Evolutionary conservation across 1,140 invertebrate species (phyloP).

Genomic region (Hylyphantes graminicola): DNA sequence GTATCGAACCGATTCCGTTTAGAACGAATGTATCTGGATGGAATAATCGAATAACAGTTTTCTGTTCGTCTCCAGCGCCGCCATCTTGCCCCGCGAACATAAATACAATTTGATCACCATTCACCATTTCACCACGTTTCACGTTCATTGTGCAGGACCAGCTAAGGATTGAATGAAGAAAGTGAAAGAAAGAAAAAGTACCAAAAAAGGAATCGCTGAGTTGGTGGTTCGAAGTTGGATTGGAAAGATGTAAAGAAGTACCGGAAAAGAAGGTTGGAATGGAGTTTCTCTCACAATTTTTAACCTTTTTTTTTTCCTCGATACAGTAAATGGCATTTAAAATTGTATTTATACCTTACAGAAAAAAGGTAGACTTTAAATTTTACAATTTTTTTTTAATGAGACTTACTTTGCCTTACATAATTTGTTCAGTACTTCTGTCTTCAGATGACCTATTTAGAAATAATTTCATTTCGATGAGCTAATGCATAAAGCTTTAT

Average conservation of each 20-base stretch:
- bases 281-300: no score
- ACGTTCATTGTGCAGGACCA: conserved; percentile 25
- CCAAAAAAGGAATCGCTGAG: background rate
- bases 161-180: background rate
- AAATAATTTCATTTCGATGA: no score
- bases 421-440: no score
- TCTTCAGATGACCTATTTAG: no score
- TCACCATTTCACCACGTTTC: conserved; percentile 9
- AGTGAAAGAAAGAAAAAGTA: background rate
- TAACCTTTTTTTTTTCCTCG: no score
- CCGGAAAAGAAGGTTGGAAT: background rate
- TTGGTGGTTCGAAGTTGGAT: background rate
- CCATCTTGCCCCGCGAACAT: conserved; percentile 22
- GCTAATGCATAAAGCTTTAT: no score
- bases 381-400: no score
- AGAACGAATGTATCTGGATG: conserved; percentile 15
- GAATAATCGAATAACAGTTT: background rate
- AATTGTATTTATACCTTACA: no score
- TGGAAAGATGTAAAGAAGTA: background rate
- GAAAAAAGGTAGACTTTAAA: no score
- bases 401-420: no score
- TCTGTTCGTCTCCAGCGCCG: conserved; percentile 2
- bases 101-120: conserved; percentile 45
- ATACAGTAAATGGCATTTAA: no score
- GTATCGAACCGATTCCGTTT: conserved; percentile 48